Base-by-base conservation (phyloP, 1,140 invertebrate species). In the Drosophila quadrilineata region DNA sequence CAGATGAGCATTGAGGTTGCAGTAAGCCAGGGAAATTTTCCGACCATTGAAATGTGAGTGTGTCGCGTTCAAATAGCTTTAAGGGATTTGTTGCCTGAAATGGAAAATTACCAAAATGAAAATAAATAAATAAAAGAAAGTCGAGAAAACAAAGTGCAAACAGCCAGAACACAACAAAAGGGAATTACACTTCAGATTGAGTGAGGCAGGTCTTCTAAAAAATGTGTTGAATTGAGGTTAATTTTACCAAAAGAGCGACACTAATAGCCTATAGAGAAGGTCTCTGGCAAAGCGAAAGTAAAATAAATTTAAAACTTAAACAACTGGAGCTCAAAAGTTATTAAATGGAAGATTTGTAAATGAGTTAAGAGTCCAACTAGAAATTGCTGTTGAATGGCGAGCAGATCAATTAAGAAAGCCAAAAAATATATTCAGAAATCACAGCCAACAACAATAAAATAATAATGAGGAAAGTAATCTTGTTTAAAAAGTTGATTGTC, bases 1-100 rank as follows among this genome's bases (percentile, higher is more conserved):
- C 68, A 82, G 69, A 84, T 76, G 77, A 75, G 52, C 77, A 76
- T 76, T 73, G 75, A 73, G 72, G 77, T 84, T 82, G 75, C 24
- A 33, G 12, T 41, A 52, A 67, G 54, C 24, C 29, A 57, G 52
- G 16, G 5, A 28, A 73, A 49, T 19, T 26, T 28, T 31, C 41
- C 40, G 28, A 59, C 29, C 38, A 38, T 33, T 29, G 43, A 65
- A 65, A 49, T 57, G 46, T 53, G 48, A 48, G 29, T 60, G 14
- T 21, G 36, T 33, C 17, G 5, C 14, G 41, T 45, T 2, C 17
- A 26, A 35, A 40, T 35, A 31, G 66, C 60, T 74, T 62, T 28
- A 75, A 63, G 52, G 56, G 49, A 60, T 60, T 75, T 48, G 28
- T 14, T 4, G 36, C n/a, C 41, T 24, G 1, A 60, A 62, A 62